Percentiles rank a stretch among this genome's conserved stretches.
Conservation (phyloP, 2,888 invertebrate genomes). For the Sialis fuliginosa region DNA sequence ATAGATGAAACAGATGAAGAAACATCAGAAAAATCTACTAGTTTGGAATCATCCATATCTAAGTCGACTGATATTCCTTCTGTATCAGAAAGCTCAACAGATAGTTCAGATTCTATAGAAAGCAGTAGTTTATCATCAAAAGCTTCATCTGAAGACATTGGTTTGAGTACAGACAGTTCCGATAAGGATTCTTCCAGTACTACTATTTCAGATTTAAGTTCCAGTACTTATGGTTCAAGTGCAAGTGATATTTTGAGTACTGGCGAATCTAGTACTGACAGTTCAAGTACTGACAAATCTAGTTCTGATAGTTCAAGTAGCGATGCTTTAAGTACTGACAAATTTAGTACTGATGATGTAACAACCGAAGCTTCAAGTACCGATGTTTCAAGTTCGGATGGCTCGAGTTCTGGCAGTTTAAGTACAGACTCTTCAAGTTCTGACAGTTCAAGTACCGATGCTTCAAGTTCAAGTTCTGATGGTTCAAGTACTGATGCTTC, state of each 20-base stretch:
- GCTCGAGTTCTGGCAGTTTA: conserved; percentile 1
- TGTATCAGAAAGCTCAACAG: neutral
- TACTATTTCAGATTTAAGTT: too few species aligned
- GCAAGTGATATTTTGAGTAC: too few species aligned
- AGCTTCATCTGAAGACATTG: neutral
- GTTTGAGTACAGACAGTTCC: neutral
- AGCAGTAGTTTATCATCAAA: neutral
- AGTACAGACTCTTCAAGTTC: neutral
- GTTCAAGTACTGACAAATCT: conserved; percentile 4
- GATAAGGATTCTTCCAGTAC: too few species aligned
- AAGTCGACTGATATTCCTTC: neutral
- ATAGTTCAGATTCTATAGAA: neutral
- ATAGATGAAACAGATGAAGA: neutral
- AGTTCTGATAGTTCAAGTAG: neutral
- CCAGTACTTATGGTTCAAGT: too few species aligned
- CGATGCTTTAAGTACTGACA: conserved; percentile 3
- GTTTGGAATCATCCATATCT: too few species aligned
- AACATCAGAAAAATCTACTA: too few species aligned
- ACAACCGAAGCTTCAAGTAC: neutral
- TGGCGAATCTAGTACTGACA: neutral
- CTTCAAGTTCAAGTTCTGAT: conserved; percentile 6
- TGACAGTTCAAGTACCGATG: neutral
- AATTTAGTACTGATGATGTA: conserved; percentile 7
- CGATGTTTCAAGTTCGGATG: conserved; percentile 7
- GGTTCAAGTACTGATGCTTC: conserved; percentile 13